These are phyloP conservation scores for Pseudorhiza aurosa DNA, from an alignment of 30 jellyfish, hydroid and myxozoan species.

Conservation along the genomic window DNA sequence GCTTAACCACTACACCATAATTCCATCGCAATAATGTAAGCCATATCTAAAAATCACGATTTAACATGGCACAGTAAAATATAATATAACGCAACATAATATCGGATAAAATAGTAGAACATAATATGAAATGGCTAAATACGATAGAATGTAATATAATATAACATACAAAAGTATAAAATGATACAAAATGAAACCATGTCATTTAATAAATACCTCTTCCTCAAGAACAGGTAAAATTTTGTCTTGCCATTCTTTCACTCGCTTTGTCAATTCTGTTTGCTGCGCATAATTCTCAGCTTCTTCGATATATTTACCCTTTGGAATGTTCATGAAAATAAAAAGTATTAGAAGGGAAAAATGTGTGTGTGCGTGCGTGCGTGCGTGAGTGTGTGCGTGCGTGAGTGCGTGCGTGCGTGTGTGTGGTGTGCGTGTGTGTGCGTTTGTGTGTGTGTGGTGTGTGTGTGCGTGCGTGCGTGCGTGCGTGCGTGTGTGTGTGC, in stretches of 20 bases:
- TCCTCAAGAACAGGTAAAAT: conserved; percentile 40
- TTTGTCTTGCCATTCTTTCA: conserved; percentile 55
- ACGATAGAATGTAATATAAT: not conserved
- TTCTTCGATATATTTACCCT: conserved; percentile 45
- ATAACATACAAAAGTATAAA: not conserved
- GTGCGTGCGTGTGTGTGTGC: no score
- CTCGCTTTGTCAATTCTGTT: conserved; percentile 47
- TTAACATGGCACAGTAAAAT: not conserved
- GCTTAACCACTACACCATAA: no score
- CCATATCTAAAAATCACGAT: not conserved
- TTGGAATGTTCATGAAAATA: no score
- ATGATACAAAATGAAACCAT: not conserved
- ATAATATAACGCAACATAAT: not conserved
- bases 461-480: no score
- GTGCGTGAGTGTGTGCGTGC: no score
- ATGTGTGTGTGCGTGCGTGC: no score
- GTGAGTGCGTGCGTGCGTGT: no score
- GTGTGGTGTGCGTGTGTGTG: no score
- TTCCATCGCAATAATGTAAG: no score
- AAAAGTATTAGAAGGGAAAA: no score
- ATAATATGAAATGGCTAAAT: not conserved
- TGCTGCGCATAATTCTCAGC: conserved; percentile 61
- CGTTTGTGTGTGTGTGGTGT: no score
- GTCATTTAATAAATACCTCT: conserved; percentile 2
- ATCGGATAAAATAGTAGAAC: not conserved